Evolutionary conservation across 1,140 invertebrate genomes (phyloP), one percentile per base, ranked within the genome.

Genomic region (Danaus melanippus): DNA sequence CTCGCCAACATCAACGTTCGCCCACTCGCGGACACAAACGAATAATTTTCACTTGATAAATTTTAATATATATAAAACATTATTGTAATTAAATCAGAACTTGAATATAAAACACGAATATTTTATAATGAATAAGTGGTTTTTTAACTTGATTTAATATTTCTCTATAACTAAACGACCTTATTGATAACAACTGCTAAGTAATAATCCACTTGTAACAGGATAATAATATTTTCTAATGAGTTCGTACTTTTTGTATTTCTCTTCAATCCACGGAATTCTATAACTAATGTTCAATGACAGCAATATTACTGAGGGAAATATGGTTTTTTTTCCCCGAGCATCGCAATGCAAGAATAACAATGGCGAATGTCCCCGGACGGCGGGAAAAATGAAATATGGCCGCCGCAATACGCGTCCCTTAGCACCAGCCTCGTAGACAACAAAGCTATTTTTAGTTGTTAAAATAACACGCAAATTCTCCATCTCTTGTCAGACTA

Each of bases 381-480:
- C 62, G 58, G 60, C 60, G 64, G 69, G 66, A 64, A 69, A 73
- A 69, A 71, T 71, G 71, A 71, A 74, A 69, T 69, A 69, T 74
- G 69, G 66, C 62, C 53, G 61, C 66, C 68, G 66, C 66, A 67
- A 61, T 50, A 59, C 61, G 50, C 46, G 57, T 41, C 46, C 61
- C 64, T 56, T 46, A 53, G 60, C 58, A 56, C 53, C 56, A 50
- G 47, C 48, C 40, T 9, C 53, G 40, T 42, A 58, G 48, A 47
- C 50, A 47, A 40, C 56, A 58, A 55, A 47, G 56, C 56, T 53
- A 52, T 47, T 52, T 47, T 58, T 52, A 55, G 39, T 55, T 46
- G 53, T 55, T 55, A 55, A 55, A 49, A 55, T 55, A 48, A 55
- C n/a, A 17, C 41, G 41, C 46, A 55, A 55, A 48, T 55, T 48